Evolutionary conservation across 2,888 invertebrate genomes (phyloP), one percentile per base, ranked within the genome.

Genomic region (Sepioteuthis lessoniana): DNA sequence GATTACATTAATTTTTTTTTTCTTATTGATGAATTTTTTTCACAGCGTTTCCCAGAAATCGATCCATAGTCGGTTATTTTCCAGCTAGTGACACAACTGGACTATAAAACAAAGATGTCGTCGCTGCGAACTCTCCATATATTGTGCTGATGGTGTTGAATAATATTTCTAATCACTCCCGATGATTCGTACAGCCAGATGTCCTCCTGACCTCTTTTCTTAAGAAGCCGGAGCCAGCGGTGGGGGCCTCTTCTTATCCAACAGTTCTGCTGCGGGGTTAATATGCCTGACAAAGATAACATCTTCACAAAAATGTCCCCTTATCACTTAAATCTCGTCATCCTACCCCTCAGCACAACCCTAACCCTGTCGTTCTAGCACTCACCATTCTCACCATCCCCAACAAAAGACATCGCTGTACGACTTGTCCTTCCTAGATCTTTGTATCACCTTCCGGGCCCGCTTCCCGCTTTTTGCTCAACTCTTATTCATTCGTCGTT

Each of bases 221-320:
- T 76, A n/a, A n/a, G n/a, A 10, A n/a, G 76, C 10, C 8, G n/a
- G n/a, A 7, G n/a, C 0, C 31, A 16, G 31, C 8, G 76, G n/a
- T 4, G n/a, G n/a, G 1, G 35, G 76, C 76, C 10, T 21, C n/a
- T 76, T 76, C 76, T n/a, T 76, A 76, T 76, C 76, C 76, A 76
- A 76, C 76, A 76, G 76, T 76, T 76, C n/a, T 16, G 76, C 76
- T 35, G 10, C 13, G 16, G n/a, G 76, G n/a, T 35, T 0, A 76
- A 76, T 35, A 76, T 76, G 76, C 13, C 76, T n/a, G 76, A 76
- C 76, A 76, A 76, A 76, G 76, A 76, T 76, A n/a, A 35, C n/a
- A 76, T 76, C 76, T 76, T n/a, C n/a, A n/a, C n/a, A n/a, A 76
- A 76, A 76, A 76, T 76, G 76, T n/a, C n/a, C 76, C 76, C 76